A percentile compares a stretch with the other conserved stretches of the same genome.
phyloP scores from a whole-genome alignment of 1,140 invertebrate species.

The Polypedilum vanderplanki region DNA sequence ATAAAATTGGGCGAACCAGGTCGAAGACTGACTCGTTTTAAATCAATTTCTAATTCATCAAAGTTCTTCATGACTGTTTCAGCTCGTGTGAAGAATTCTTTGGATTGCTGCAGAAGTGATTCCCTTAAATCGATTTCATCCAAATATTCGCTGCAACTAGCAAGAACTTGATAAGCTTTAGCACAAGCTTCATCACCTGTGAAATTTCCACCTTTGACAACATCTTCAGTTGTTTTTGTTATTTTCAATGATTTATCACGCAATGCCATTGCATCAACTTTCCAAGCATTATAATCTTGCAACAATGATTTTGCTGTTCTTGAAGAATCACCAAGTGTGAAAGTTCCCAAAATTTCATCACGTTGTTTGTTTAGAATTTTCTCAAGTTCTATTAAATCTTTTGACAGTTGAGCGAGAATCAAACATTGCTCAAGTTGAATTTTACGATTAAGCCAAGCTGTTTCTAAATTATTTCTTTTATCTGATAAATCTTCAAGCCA shows the following conservation, averaged over 20 bases:
- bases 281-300: slow-evolving; percentile 61
- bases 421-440: slow-evolving; percentile 69
- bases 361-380: slow-evolving; percentile 47
- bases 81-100: slow-evolving; percentile 67
- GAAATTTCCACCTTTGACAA: slow-evolving; percentile 61
- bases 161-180: slow-evolving; percentile 65
- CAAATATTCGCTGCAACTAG: slow-evolving; percentile 64
- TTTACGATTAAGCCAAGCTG: slow-evolving; percentile 62
- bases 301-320: slow-evolving; percentile 61
- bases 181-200: slow-evolving; percentile 60
- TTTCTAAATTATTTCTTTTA: slow-evolving; percentile 62
- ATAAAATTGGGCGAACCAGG: slow-evolving; percentile 56
- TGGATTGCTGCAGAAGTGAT: slow-evolving; percentile 57
- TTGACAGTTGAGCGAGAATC: slow-evolving; percentile 63
- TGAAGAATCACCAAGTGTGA: slow-evolving; percentile 55
- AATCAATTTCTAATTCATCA: slow-evolving; percentile 69
- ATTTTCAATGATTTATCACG: slow-evolving; percentile 71
- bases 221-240: slow-evolving; percentile 68
- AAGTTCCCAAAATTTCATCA: slow-evolving; percentile 36
- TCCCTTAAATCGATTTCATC: slow-evolving; percentile 64
- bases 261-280: slow-evolving; percentile 64
- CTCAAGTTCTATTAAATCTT: slow-evolving; percentile 63
- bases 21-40: slow-evolving; percentile 58
- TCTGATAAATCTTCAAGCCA: slow-evolving; percentile 74
- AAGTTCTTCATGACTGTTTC: slow-evolving; percentile 68